Conservation (phyloP, 2,797 vertebrate genomes). For the Rousettus madagascariensis region DNA sequence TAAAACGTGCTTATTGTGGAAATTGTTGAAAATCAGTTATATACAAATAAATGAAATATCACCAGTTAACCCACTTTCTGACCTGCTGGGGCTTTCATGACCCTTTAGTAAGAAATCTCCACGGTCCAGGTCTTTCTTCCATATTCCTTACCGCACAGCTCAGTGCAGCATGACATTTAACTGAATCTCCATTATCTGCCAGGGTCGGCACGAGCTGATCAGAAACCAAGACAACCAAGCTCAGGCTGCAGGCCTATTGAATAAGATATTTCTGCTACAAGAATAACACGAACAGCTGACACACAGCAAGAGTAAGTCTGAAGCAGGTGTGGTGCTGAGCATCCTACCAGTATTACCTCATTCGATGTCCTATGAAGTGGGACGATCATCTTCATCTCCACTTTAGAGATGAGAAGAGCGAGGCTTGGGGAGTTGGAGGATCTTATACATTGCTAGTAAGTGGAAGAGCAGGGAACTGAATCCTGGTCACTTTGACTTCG, state of each 20-base stretch:
- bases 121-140: background rate
- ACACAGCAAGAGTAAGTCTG: background rate
- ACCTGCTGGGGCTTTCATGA: background rate
- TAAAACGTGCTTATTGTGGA: background rate
- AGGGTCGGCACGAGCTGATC: background rate
- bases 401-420: background rate
- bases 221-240: background rate
- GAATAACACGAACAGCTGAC: background rate
- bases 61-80: background rate
- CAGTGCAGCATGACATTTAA: background rate
- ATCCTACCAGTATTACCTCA: background rate
- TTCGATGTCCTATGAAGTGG: background rate
- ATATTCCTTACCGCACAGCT: background rate
- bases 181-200: background rate
- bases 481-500: background rate
- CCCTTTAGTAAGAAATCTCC: background rate
- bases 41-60: conserved; percentile 5
- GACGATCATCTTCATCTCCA: background rate
- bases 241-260: background rate
- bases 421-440: background rate
- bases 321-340: background rate
- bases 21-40: background rate
- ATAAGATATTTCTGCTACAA: background rate
- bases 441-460: background rate
- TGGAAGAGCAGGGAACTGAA: background rate